Evolutionary conservation across 2,113 vertebrate species (phyloP).

Genomic region (Hippocampus zosterae): DNA sequence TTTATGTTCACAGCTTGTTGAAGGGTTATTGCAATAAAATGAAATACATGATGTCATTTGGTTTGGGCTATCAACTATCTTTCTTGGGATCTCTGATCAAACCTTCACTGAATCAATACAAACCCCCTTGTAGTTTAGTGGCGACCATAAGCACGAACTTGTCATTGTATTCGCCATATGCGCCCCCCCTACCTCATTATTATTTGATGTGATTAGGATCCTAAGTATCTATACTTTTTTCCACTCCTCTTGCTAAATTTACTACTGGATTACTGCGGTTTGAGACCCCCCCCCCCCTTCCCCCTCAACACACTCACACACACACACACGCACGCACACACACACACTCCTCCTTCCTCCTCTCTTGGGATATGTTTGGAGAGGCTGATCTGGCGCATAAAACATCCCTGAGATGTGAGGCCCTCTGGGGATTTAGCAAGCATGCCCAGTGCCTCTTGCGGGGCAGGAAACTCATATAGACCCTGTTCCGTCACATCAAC

Average conservation of each 20-base stretch:
- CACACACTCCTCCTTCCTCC: no score
- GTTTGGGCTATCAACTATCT: background rate
- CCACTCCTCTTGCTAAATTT: background rate
- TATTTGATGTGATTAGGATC: background rate
- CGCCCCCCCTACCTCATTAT: background rate
- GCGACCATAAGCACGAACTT: background rate
- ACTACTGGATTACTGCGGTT: constrained; percentile 3
- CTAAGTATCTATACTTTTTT: background rate
- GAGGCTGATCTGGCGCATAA: constrained; percentile 72
- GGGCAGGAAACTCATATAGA: constrained; percentile 65
- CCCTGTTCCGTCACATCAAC: background rate
- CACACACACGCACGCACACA: no score
- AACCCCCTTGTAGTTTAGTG: background rate
- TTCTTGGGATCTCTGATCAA: background rate
- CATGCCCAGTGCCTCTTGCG: constrained; percentile 60
- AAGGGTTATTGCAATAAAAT: background rate
- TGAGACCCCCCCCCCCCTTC: no score
- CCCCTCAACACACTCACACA: no score
- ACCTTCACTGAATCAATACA: background rate
- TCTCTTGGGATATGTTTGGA: constrained; percentile 30
- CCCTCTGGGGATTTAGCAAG: constrained; percentile 69
- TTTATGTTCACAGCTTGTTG: background rate
- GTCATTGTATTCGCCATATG: background rate
- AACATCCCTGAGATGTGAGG: constrained; percentile 77
- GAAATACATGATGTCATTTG: background rate